phyloP scores from a whole-genome alignment of 2,797 vertebrate genomes.

The Labeo calbasu region DNA sequence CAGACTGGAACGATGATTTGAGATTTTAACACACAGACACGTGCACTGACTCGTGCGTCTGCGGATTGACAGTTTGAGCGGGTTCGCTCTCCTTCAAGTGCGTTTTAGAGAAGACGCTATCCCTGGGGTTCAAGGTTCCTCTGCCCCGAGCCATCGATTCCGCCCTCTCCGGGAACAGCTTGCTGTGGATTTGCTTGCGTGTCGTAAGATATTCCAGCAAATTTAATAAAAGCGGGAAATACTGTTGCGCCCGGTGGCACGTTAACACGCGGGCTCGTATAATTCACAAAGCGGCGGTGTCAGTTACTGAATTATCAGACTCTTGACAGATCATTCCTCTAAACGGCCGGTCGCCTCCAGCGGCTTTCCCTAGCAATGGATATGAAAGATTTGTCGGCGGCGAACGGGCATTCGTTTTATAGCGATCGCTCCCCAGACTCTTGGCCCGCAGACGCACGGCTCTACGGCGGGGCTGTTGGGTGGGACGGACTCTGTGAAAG shows the following conservation, averaged over 20 bases:
- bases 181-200: not conserved
- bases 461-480: not conserved
- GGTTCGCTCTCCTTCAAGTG: not conserved
- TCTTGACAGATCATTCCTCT: conserved; percentile 19
- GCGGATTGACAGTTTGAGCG: conserved; percentile 15
- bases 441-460: not conserved
- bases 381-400: not conserved
- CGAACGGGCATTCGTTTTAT: not conserved
- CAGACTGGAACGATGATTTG: not conserved
- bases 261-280: not conserved
- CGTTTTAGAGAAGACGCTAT: not conserved
- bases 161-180: not conserved
- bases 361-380: not conserved
- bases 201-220: not conserved
- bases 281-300: conserved; percentile 3
- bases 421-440: not conserved
- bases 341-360: not conserved
- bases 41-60: not conserved
- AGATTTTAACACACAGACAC: not conserved
- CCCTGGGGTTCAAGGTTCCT: not conserved
- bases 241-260: not conserved
- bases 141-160: not conserved
- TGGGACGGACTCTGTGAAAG: not conserved
- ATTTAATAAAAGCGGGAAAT: conserved; percentile 1
- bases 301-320: conserved; percentile 21